Evolutionary conservation across 1,140 invertebrate genomes (phyloP), one percentile per base, ranked within the genome.

Genomic region (Drosophila lacteicornis): DNA sequence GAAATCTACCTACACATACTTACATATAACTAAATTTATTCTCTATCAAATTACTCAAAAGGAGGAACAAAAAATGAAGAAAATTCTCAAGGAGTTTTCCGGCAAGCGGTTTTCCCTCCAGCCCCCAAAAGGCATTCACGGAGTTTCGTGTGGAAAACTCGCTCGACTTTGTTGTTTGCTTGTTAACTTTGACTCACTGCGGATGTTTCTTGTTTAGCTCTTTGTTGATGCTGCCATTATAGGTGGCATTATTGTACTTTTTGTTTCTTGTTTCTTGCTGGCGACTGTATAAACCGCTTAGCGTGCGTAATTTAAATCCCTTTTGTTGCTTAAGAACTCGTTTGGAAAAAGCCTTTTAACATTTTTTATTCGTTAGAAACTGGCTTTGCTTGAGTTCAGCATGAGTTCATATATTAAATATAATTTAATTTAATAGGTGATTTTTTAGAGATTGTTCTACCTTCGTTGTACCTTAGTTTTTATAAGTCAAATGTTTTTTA

Each of bases 271-370:
- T 38, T 17, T 63, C 58, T 70, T 77, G 62, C 53, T 67, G 77
- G 19, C 11, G 67, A 50, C 30, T 77, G 65, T 74, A 88, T 87
- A 87, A 87, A 83, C 73, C 84, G 84, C 84, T 87, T 87, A 87
- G 77, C 84, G 43, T 74, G 84, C 77, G 80, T 87, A 88, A 87
- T 87, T 87, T 83, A 87, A 87, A 88, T 87, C 84, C 61, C 84
- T 71, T 88, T 88, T 85, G 82, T 75, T 79, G 82, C 46, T 79
- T 45, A 68, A 75, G 77, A 83, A 80, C 77, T 83, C 77, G 69
- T 78, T 85, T 51, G 82, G 78, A 50, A 65, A 80, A 79, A 74
- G 84, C 69, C 80, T 80, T 87, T 83, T 74, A 78, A 71, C 53
- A 80, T 75, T 83, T 82, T 80, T 78, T 83, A 83, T 83, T 82